Evolutionary conservation across 2,888 invertebrate species (phyloP).

Genomic region (Norana najaformis): DNA sequence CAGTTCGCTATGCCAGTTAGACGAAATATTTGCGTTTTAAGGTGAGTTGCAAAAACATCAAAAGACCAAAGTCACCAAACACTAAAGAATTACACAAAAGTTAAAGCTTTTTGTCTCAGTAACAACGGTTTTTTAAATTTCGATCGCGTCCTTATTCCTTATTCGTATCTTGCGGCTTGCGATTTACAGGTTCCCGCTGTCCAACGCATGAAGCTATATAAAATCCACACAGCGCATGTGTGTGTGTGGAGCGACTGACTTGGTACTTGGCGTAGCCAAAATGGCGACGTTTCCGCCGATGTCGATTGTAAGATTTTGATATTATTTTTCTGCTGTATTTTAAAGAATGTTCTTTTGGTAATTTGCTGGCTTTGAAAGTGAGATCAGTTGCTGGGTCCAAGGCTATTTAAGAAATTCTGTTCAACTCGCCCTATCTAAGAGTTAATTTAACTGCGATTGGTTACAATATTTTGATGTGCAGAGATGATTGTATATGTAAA

Average conservation of each 20-base stretch:
- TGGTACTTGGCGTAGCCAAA: not conserved
- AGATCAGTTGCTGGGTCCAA: not conserved
- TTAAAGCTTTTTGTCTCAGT: too few species aligned
- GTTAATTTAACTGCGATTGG: not conserved
- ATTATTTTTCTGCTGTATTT: not conserved
- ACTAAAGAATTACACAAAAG: too few species aligned
- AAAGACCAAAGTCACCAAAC: too few species aligned
- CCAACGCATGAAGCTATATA: too few species aligned
- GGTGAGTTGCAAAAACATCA: too few species aligned
- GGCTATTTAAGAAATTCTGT: not conserved
- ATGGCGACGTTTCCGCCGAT: conserved; percentile 34
- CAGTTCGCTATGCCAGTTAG: not conserved
- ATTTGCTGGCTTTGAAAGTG: not conserved
- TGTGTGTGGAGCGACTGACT: not conserved
- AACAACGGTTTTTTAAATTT: too few species aligned
- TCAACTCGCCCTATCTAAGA: not conserved
- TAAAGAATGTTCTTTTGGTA: not conserved
- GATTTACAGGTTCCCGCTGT: not conserved
- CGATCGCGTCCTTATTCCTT: too few species aligned
- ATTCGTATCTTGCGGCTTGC: too few species aligned
- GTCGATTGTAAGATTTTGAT: conserved; percentile 26
- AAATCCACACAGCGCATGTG: too few species aligned
- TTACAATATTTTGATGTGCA: too few species aligned
- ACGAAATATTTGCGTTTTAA: not conserved
- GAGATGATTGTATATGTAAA: too few species aligned